These are phyloP conservation scores for Lates calcarifer DNA, from an alignment of 2,113 vertebrate genomes.

Conservation along the genomic window DNA sequence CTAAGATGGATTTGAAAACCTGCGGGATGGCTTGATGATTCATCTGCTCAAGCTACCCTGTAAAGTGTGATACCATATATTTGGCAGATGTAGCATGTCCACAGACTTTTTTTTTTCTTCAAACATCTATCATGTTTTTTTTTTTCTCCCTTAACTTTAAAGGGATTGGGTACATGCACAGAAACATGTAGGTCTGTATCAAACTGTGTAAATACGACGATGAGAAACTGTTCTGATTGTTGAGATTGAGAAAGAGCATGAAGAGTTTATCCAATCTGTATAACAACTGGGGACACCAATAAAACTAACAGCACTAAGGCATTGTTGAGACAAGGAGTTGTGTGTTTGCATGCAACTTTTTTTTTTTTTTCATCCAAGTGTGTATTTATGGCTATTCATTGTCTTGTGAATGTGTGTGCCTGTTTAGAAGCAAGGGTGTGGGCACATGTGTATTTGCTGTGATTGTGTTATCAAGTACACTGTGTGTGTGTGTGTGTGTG, in stretches of 20 bases:
- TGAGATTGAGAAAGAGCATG: slow-evolving; percentile 59
- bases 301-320: slow-evolving; percentile 64
- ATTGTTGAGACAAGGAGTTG: slow-evolving; percentile 64
- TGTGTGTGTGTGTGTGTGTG: slow-evolving; percentile 39
- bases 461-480: slow-evolving; percentile 73
- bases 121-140: slow-evolving; percentile 57
- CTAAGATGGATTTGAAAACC: slow-evolving; percentile 71
- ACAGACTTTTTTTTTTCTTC: slow-evolving; percentile 30
- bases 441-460: slow-evolving; percentile 61
- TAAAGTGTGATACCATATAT: slow-evolving; percentile 73
- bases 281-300: slow-evolving; percentile 67
- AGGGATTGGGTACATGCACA: slow-evolving; percentile 10
- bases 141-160: slow-evolving; percentile 12
- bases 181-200: slow-evolving; percentile 41
- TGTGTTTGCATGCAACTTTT: slow-evolving; percentile 59
- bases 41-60: slow-evolving; percentile 59
- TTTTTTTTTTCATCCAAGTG: slow-evolving; percentile 58
- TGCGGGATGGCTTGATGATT: slow-evolving; percentile 65
- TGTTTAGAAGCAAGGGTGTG: slow-evolving; percentile 55
- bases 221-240: slow-evolving; percentile 58
- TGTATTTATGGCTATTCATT: slow-evolving; percentile 68
- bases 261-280: slow-evolving; percentile 65
- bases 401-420: slow-evolving; percentile 54
- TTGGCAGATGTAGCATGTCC: slow-evolving; percentile 65
- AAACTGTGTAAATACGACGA: background rate